Evolutionary conservation across 2,888 invertebrate genomes (phyloP).

Genomic region (Callosobruchus maculatus): DNA sequence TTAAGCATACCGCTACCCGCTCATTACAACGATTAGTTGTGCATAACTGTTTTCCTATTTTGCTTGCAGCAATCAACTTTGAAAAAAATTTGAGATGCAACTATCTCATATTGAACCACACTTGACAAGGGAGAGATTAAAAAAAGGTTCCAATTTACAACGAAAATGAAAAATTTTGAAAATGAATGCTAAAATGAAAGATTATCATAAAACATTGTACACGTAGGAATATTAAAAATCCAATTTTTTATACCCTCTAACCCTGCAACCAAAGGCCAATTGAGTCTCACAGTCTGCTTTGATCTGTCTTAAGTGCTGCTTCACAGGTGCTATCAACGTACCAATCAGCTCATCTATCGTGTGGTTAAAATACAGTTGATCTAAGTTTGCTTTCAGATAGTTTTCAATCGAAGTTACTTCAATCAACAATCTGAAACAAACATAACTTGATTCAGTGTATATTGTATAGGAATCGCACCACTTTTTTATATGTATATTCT

Average conservation of each 20-base stretch:
- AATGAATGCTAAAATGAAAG: not conserved
- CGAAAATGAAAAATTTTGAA: no score
- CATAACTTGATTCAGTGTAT: not conserved
- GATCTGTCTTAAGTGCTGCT: conserved; percentile 51
- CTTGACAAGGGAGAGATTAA: no score
- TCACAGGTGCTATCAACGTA: conserved; percentile 55
- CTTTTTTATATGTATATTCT: no score
- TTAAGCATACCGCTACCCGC: no score
- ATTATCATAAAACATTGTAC: not conserved
- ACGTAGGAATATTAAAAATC: conserved; percentile 22
- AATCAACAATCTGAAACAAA: conserved; percentile 48
- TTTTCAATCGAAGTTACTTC: conserved; percentile 55
- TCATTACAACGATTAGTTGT: no score
- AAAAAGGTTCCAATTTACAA: no score
- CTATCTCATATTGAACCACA: no score
- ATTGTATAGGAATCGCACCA: no score
- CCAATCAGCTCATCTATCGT: conserved; percentile 61
- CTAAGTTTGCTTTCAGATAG: conserved; percentile 54
- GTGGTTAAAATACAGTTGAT: conserved; percentile 55
- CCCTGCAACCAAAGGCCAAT: conserved; percentile 49
- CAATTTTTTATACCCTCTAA: conserved; percentile 40
- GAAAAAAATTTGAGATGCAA: no score
- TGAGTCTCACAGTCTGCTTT: conserved; percentile 54
- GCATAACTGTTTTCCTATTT: no score
- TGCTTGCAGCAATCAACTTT: no score